phyloP scores from a whole-genome alignment of 2,797 vertebrate genomes.

The Melanogrammus aeglefinus region DNA sequence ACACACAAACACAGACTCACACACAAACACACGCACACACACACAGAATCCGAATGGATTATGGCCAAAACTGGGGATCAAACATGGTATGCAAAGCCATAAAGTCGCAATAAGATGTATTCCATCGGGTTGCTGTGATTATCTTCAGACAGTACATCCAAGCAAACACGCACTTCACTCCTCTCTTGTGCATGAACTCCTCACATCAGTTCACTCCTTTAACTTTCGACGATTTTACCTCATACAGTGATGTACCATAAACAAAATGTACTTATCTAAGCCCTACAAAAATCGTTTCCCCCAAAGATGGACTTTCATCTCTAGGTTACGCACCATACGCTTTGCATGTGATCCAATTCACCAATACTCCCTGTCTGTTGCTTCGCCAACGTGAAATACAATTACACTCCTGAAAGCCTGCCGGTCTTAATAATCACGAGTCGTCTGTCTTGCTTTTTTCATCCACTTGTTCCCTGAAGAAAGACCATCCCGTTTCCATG shows the following conservation, averaged over 20 bases:
- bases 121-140: constrained; percentile 37
- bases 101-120: constrained; percentile 51
- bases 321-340: constrained; percentile 30
- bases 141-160: constrained; percentile 33
- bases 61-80: constrained; percentile 55
- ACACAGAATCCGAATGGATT: constrained; percentile 56
- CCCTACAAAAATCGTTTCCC: not conserved
- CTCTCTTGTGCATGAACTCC: constrained; percentile 30
- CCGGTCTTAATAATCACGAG: constrained; percentile 45
- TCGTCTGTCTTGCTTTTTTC: constrained; percentile 40
- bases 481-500: constrained; percentile 60
- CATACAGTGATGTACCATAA: not conserved
- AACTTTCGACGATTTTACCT: not conserved
- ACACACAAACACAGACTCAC: not conserved
- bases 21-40: not conserved
- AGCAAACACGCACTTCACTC: constrained; percentile 44
- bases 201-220: constrained; percentile 25
- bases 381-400: constrained; percentile 46
- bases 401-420: constrained; percentile 43
- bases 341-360: constrained; percentile 48
- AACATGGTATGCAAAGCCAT: constrained; percentile 60
- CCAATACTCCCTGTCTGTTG: constrained; percentile 50
- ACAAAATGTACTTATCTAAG: not conserved
- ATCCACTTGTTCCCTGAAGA: constrained; percentile 40
- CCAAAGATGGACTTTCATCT: constrained; percentile 17